Evolutionary conservation across 1,140 invertebrate species (phyloP).

Genomic region (Nymphalis io): DNA sequence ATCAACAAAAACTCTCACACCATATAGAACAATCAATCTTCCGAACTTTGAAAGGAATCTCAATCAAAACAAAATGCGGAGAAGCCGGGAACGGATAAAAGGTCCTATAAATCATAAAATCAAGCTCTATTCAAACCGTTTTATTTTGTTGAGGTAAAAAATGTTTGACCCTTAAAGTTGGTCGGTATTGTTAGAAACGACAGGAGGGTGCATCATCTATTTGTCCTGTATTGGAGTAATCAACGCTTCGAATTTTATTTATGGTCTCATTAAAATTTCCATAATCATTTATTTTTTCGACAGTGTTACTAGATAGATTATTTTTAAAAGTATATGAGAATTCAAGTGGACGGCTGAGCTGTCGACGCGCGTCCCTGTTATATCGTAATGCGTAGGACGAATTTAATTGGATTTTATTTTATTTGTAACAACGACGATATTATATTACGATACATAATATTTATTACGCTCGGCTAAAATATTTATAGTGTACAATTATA

Average conservation of each 20-base stretch:
- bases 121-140: constrained; percentile 72
- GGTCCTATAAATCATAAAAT: constrained; percentile 79
- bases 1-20: constrained; percentile 74
- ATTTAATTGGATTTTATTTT: constrained; percentile 65
- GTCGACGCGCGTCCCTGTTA: constrained; percentile 16
- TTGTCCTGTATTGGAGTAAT: constrained; percentile 72
- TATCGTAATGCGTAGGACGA: constrained; percentile 52
- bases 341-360: constrained; percentile 19
- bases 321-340: constrained; percentile 38
- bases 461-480: constrained; percentile 4
- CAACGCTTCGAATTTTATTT: constrained; percentile 64
- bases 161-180: constrained; percentile 57
- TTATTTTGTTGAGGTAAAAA: constrained; percentile 66
- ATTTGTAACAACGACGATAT: constrained; percentile 34
- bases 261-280: constrained; percentile 72
- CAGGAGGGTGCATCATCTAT: constrained; percentile 69
- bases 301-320: constrained; percentile 39
- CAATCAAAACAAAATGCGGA: constrained; percentile 78
- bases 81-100: constrained; percentile 71
- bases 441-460: constrained; percentile 13
- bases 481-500: constrained; percentile 3
- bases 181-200: constrained; percentile 56
- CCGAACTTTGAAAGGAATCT: constrained; percentile 69
- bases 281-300: constrained; percentile 59
- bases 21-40: constrained; percentile 78